Percentiles rank a stretch among this genome's conserved stretches.
Conservation (phyloP, 30 jellyfish, hydroid and myxozoan species). For the Chrysaora quinquecirrha region DNA sequence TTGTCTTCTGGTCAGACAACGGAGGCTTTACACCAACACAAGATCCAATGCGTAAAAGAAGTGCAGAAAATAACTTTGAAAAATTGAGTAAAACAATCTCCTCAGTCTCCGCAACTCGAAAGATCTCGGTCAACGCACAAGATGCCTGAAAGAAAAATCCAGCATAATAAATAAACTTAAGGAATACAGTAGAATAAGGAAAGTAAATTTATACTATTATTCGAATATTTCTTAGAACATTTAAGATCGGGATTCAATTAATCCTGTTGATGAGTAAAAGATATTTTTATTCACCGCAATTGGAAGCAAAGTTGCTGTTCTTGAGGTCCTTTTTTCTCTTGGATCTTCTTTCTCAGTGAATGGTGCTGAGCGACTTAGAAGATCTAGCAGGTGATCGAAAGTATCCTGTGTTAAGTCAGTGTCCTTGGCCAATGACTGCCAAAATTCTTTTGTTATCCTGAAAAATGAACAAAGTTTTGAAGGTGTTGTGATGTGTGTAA, state of each 20-base stretch:
- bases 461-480: neutral
- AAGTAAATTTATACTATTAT: too few species aligned
- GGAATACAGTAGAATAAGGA: too few species aligned
- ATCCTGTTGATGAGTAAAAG: too few species aligned
- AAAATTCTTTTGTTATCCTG: slow-evolving; percentile 88
- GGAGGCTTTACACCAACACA: slow-evolving; percentile 79
- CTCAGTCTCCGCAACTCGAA: slow-evolving; percentile 86
- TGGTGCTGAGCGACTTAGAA: slow-evolving; percentile 84
- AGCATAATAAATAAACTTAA: too few species aligned
- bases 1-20: slow-evolving; percentile 36
- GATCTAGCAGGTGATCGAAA: slow-evolving; percentile 90
- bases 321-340: slow-evolving; percentile 53
- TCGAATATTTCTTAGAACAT: too few species aligned
- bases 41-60: slow-evolving; percentile 86
- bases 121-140: slow-evolving; percentile 89
- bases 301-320: slow-evolving; percentile 83
- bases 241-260: too few species aligned
- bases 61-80: slow-evolving; percentile 89
- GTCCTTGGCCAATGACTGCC: slow-evolving; percentile 98
- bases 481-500: too few species aligned
- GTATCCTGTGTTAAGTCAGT: slow-evolving; percentile 91
- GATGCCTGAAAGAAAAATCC: slow-evolving; percentile 55
- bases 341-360: slow-evolving; percentile 87
- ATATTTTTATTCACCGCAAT: slow-evolving; percentile 84
- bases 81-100: slow-evolving; percentile 64